Conservation (phyloP, 2,888 invertebrate genomes). For the Hirtodrosophila trivittata region DNA sequence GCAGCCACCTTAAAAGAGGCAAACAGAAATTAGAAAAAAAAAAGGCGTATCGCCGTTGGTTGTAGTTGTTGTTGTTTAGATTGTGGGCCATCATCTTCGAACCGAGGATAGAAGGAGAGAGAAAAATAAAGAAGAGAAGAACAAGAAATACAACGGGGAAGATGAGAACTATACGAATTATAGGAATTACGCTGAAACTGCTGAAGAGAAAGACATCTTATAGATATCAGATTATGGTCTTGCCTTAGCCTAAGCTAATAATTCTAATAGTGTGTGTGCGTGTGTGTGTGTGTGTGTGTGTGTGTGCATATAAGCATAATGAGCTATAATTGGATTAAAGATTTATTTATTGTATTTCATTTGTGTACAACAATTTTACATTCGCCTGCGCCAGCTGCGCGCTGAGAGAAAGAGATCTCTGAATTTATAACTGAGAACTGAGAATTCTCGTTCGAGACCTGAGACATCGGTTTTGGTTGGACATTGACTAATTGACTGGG, state of each 20-base stretch:
- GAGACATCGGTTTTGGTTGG: slow-evolving; percentile 3
- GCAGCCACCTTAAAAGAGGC: slow-evolving; percentile 26
- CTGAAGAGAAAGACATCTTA: slow-evolving; percentile 60
- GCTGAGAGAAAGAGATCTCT: slow-evolving; percentile 9
- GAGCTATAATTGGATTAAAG: slow-evolving; percentile 81
- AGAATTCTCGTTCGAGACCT: slow-evolving; percentile 13
- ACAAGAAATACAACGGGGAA: slow-evolving; percentile 23
- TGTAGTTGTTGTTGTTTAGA: slow-evolving; percentile 34
- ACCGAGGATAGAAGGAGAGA: slow-evolving; percentile 1
- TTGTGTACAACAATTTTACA: slow-evolving; percentile 36
- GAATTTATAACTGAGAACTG: slow-evolving; percentile 1
- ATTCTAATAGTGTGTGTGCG: slow-evolving; percentile 39
- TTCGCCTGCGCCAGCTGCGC: slow-evolving; percentile 45
- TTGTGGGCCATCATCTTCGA: slow-evolving; percentile 50
- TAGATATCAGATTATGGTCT: slow-evolving; percentile 72
- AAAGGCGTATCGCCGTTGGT: slow-evolving; percentile 53
- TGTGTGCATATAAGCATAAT: slow-evolving; percentile 76
- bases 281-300: slow-evolving; percentile 19
- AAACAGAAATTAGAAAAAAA: slow-evolving; percentile 61
- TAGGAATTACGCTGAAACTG: slow-evolving; percentile 72
- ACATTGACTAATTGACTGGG: slow-evolving; percentile 50
- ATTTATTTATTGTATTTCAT: slow-evolving; percentile 74
- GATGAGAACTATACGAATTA: slow-evolving; percentile 67
- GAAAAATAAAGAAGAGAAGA: slow-evolving; percentile 18
- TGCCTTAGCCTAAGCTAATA: slow-evolving; percentile 73